Base-by-base conservation (phyloP, 2,797 vertebrate genomes). In the Heterohyrax brucei region DNA sequence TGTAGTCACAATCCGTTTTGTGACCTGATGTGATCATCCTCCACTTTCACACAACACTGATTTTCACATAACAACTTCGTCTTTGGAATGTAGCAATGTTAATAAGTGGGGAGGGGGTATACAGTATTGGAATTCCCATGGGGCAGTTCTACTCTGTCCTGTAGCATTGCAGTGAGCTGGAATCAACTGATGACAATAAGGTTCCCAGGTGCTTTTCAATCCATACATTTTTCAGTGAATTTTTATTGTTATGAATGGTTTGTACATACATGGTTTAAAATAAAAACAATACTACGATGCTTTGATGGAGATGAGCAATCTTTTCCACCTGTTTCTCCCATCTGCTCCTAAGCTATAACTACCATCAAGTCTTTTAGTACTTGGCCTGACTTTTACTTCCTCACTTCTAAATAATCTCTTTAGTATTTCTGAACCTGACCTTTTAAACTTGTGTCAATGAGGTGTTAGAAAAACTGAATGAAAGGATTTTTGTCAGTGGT, bases 341-440 rank as follows among this genome's bases (percentile, higher is more conserved):
- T 16, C 10, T 59, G 48, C 21, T 75, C 16, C 64, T 19, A 64
- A 44, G 46, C 70, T n/a, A 13, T 33, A 82, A 50, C 50, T 12
- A 44, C 46, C 7, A 30, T 48, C 50, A 22, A 73, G 28, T 1
- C 44, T 62, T 76, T n/a, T 33, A 39, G 22, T 53, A 85, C 68
- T 73, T 39, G n/a, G 18, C 22, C 21, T 76, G 24, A 3, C 1
- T 76, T 46, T 86, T 12, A 64, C 18, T 30, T 46, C 59, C 28
- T 90, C 14, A 10, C 72, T 89, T 82, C 81, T 86, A 81, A 85
- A 46, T 86, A n/a, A 86, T 86, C 44, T 79, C 21, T 46, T n/a
- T 75, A 39, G 14, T 70, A 62, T 87, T 81, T 86, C 33, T 76
- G 81, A 77, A 19, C 6, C 26, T 72, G 18, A 48, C 53, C 48